Evolutionary conservation across 2,888 invertebrate species (phyloP).

Genomic region (Drosophila leonis): DNA sequence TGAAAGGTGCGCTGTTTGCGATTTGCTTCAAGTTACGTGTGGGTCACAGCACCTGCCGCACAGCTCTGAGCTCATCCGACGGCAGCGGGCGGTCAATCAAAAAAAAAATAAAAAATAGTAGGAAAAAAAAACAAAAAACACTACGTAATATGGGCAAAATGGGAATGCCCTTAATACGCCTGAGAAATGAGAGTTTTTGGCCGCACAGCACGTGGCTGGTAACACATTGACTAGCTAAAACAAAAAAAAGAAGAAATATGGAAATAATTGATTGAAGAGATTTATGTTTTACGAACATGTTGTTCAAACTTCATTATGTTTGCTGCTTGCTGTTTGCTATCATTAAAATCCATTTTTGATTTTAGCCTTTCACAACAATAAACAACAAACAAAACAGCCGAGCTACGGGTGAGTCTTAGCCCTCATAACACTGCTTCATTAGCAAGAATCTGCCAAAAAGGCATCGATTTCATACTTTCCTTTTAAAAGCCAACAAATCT

Average conservation of each 20-base stretch:
- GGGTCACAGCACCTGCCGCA: conserved; percentile 43
- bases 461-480: not conserved
- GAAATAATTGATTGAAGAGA: conserved; percentile 54
- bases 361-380: conserved; percentile 63
- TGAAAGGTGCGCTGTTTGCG: conserved; percentile 61
- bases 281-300: conserved; percentile 76
- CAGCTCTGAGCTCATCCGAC: not conserved
- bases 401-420: conserved; percentile 7
- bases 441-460: not conserved
- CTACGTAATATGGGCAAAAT: conserved; percentile 20
- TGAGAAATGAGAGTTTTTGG: conserved; percentile 31
- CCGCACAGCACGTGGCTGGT: conserved; percentile 68
- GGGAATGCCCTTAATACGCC: conserved; percentile 45
- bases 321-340: conserved; percentile 32
- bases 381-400: not conserved
- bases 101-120: not conserved
- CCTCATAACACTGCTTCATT: conserved; percentile 8
- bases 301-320: conserved; percentile 34
- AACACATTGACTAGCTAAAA: conserved; percentile 51
- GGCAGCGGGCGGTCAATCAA: conserved; percentile 38
- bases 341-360: conserved; percentile 73
- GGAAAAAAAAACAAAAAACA: not conserved
- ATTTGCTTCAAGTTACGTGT: conserved; percentile 38
- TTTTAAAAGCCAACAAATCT: not conserved
- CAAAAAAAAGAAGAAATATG: not conserved